Percentiles rank a stretch among this genome's conserved stretches.
phyloP scores from a whole-genome alignment of 1,140 invertebrate genomes.

The Lordiphosa collinella region DNA sequence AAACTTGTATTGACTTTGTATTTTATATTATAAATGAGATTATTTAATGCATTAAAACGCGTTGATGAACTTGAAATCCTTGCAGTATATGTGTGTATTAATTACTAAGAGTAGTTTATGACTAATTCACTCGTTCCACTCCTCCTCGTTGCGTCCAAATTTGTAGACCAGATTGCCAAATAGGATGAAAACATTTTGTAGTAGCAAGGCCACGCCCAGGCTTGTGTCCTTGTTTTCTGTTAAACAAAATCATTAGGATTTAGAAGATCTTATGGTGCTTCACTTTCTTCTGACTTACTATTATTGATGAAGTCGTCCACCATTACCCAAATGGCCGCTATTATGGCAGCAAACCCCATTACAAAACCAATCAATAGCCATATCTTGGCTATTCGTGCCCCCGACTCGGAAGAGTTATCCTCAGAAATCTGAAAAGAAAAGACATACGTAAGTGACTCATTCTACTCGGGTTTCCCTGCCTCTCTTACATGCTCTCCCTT shows the following conservation, averaged over 20 bases:
- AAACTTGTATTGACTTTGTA: too few species aligned
- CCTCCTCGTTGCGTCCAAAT: slow-evolving; percentile 95
- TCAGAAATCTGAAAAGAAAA: slow-evolving; percentile 62
- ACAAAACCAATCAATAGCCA: slow-evolving; percentile 99
- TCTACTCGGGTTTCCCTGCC: slow-evolving; percentile 7
- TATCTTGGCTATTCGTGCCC: slow-evolving; percentile 92
- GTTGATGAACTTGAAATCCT: neutral
- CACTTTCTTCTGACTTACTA: too few species aligned
- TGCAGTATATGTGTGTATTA: too few species aligned
- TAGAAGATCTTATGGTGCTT: too few species aligned
- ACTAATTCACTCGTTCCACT: slow-evolving; percentile 83
- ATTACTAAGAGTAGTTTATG: slow-evolving; percentile 16
- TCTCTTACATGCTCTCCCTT: slow-evolving; percentile 92
- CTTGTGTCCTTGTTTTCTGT: slow-evolving; percentile 81
- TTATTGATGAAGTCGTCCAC: slow-evolving; percentile 86
- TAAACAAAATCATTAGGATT: neutral
- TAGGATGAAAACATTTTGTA: slow-evolving; percentile 98
- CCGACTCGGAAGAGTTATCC: slow-evolving; percentile 80
- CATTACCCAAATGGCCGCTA: slow-evolving; percentile 97
- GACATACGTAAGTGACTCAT: slow-evolving; percentile 54
- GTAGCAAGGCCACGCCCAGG: slow-evolving; percentile 94
- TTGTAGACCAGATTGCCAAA: slow-evolving; percentile 94
- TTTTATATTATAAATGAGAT: slow-evolving; percentile 60
- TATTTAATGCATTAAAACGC: slow-evolving; percentile 25
- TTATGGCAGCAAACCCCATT: slow-evolving; percentile 96